A percentile compares a stretch with the other conserved stretches of the same genome.
Evolutionary conservation across 2,797 vertebrate species (phyloP).

Genomic region (Helarctos malayanus): DNA sequence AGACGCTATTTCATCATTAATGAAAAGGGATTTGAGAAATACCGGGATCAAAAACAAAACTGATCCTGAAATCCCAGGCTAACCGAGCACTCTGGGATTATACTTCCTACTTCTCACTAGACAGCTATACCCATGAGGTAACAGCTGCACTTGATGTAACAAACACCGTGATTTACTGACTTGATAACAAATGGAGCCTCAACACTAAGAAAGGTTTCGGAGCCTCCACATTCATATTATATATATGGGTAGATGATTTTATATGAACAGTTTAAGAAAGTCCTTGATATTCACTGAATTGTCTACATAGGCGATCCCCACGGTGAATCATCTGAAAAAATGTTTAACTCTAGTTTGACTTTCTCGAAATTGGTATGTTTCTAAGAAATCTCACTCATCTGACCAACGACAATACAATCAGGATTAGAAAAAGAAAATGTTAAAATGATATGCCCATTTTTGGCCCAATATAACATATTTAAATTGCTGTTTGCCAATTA

Average conservation of each 20-base stretch:
- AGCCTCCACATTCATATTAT: neutral
- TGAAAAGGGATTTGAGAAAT: slow-evolving; percentile 86
- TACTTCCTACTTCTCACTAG: slow-evolving; percentile 79
- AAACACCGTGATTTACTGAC: slow-evolving; percentile 49
- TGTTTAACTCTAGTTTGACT: slow-evolving; percentile 2
- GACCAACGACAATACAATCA: neutral
- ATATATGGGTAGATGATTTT: neutral
- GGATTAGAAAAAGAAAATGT: slow-evolving; percentile 54
- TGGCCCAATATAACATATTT: slow-evolving; percentile 56
- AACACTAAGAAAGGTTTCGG: neutral
- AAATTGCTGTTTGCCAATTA: slow-evolving; percentile 66
- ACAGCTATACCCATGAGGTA: slow-evolving; percentile 76
- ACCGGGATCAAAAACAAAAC: slow-evolving; percentile 84
- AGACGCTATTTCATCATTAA: slow-evolving; percentile 86
- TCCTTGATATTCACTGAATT: neutral
- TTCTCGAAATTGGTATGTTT: neutral
- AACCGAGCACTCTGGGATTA: slow-evolving; percentile 77
- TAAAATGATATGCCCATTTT: neutral
- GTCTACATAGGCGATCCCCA: neutral
- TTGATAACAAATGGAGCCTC: slow-evolving; percentile 63
- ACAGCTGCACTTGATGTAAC: slow-evolving; percentile 57
- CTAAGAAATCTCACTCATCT: neutral
- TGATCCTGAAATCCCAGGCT: slow-evolving; percentile 78
- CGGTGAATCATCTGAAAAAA: neutral
- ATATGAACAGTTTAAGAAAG: slow-evolving; percentile 22